Conservation (phyloP, 2,888 invertebrate species). For the Chouioia cunea region DNA sequence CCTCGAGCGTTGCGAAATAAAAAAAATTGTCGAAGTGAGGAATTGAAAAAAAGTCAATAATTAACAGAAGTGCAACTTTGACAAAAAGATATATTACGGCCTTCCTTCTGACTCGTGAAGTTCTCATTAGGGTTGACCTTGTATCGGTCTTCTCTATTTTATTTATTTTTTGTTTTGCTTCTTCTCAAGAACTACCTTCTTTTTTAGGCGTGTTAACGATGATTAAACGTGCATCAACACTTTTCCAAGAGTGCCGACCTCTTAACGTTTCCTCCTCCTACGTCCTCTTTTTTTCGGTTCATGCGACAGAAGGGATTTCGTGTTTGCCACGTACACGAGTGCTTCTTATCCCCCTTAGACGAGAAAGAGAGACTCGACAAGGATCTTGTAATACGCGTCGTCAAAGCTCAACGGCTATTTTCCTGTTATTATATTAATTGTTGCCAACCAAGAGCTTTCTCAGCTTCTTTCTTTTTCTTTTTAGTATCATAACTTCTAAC, state of each 20-base stretch:
- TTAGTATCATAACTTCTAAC: no score
- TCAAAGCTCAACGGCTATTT: no score
- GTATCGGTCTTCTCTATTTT: conserved; percentile 50
- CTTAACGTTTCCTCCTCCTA: not conserved
- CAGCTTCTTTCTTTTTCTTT: no score
- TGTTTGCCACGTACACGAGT: not conserved
- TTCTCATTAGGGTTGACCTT: conserved; percentile 63
- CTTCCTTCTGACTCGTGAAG: conserved; percentile 45
- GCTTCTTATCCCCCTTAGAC: not conserved
- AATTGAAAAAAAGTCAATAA: conserved; percentile 27
- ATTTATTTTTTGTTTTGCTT: no score
- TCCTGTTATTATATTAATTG: no score
- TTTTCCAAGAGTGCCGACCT: not conserved
- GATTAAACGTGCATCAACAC: conserved; percentile 40
- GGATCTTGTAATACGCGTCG: not conserved
- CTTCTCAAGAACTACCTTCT: no score
- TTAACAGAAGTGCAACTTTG: conserved; percentile 7
- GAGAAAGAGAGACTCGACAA: no score
- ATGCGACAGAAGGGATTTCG: not conserved
- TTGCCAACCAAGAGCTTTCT: no score
- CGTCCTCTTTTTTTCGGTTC: conserved; percentile 9
- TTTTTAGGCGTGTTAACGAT: conserved; percentile 21
- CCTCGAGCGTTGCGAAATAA: no score
- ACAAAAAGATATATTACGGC: no score
- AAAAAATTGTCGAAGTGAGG: no score